These are phyloP conservation scores for Echeneis naucrates DNA, from an alignment of 2,797 vertebrate genomes.

Conservation along the genomic window DNA sequence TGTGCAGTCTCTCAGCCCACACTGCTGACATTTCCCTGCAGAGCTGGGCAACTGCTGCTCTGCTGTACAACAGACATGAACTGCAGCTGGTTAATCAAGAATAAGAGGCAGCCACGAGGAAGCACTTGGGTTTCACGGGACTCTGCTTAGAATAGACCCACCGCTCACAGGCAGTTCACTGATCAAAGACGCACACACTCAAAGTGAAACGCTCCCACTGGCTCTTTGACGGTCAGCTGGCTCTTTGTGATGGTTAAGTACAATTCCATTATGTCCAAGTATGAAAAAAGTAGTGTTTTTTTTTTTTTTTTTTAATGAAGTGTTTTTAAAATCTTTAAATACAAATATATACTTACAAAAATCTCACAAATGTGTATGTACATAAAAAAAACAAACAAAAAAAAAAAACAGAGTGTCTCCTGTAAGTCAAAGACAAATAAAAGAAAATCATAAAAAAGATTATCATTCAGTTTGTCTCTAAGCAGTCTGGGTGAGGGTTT, in stretches of 20 bases:
- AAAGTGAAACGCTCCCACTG: slow-evolving; percentile 47
- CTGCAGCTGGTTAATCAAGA: slow-evolving; percentile 61
- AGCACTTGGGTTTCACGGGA: slow-evolving; percentile 78
- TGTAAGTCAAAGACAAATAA: slow-evolving; percentile 42
- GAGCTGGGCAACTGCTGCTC: slow-evolving; percentile 33
- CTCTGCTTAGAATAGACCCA: slow-evolving; percentile 66
- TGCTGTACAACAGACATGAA: slow-evolving; percentile 35
- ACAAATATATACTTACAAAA: slow-evolving; percentile 94
- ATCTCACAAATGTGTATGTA: slow-evolving; percentile 93
- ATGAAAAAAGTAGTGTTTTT: slow-evolving; percentile 37
- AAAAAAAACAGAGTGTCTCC: slow-evolving; percentile 60
- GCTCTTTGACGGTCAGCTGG: too few relatives aligned
- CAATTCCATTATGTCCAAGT: slow-evolving; percentile 58
- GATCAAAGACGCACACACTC: slow-evolving; percentile 55
- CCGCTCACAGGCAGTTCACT: slow-evolving; percentile 47
- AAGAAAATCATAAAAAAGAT: slow-evolving; percentile 43
- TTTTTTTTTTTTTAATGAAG: slow-evolving; percentile 41
- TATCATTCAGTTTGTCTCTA: slow-evolving; percentile 68
- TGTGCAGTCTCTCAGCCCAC: slow-evolving; percentile 22
- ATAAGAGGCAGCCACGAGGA: slow-evolving; percentile 70
- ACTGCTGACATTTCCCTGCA: slow-evolving; percentile 44
- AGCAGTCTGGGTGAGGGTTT: slow-evolving; percentile 27
- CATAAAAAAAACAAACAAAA: slow-evolving; percentile 79
- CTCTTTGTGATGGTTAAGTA: slow-evolving; percentile 53
- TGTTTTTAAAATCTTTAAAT: slow-evolving; percentile 88